Evolutionary conservation across 2,797 vertebrate genomes (phyloP).

Genomic region (Acropternis orthonyx): DNA sequence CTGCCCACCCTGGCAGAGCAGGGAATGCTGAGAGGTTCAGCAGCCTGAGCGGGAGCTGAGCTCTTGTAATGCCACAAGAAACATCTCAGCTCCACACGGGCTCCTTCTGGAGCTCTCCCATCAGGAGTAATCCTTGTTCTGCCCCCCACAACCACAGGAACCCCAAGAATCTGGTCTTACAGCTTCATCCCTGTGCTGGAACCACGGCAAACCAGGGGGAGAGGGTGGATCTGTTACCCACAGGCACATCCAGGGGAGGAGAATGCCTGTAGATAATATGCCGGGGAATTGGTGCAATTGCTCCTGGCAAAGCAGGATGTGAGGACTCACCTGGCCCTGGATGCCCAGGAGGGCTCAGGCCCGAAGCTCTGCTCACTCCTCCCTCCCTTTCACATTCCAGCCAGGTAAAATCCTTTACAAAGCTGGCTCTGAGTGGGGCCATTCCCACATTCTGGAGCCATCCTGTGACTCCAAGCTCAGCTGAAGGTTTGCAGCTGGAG

Average conservation of each 20-base stretch:
- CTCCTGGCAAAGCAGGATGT: not conserved
- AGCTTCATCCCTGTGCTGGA: not conserved
- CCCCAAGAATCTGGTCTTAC: not conserved
- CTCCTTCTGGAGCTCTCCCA: not conserved
- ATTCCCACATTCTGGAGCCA: accelerated
- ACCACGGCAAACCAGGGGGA: not conserved
- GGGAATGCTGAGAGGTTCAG: not conserved
- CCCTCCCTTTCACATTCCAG: not conserved
- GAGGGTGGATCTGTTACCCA: accelerated
- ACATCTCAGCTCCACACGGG: accelerated
- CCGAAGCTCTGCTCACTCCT: not conserved
- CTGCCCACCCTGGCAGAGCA: not conserved
- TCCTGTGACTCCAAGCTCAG: accelerated
- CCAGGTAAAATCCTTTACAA: not conserved
- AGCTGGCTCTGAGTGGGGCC: not conserved
- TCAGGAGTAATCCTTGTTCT: not conserved
- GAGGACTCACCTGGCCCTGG: not conserved
- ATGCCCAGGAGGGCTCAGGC: not conserved
- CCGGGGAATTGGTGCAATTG: accelerated
- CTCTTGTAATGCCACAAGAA: accelerated
- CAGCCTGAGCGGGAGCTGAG: not conserved
- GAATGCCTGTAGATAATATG: accelerated
- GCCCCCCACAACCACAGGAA: accelerated
- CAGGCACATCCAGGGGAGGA: not conserved
- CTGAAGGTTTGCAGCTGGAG: not conserved